Evolutionary conservation across 2,797 vertebrate genomes (phyloP).

Genomic region (Lateolabrax maculatus): DNA sequence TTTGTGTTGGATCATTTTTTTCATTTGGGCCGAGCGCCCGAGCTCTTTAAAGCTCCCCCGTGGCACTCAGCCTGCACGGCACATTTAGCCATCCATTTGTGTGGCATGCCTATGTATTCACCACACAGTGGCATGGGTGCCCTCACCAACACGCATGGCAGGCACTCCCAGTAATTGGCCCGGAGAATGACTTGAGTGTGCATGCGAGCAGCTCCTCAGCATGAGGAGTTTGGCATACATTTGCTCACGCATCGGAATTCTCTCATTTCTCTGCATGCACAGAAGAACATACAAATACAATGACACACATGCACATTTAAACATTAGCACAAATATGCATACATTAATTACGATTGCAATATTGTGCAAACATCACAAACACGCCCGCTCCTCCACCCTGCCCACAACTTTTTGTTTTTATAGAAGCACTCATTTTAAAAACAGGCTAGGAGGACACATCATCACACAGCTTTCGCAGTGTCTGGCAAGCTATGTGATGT

Average conservation of each 20-base stretch:
- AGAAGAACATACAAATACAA: slow-evolving; percentile 18
- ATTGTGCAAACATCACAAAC: slow-evolving; percentile 28
- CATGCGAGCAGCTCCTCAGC: slow-evolving; percentile 51
- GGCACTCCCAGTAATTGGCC: slow-evolving; percentile 56
- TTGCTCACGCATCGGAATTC: slow-evolving; percentile 18
- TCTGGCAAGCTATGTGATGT: background rate
- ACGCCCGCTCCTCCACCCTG: background rate
- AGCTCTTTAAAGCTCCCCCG: slow-evolving; percentile 51
- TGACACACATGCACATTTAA: background rate
- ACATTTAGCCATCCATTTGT: slow-evolving; percentile 45
- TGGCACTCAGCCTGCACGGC: slow-evolving; percentile 42
- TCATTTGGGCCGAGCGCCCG: slow-evolving; percentile 10
- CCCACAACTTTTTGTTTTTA: slow-evolving; percentile 8
- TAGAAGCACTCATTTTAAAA: slow-evolving; percentile 14
- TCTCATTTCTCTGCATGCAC: slow-evolving; percentile 14
- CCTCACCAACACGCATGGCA: slow-evolving; percentile 39
- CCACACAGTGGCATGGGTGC: slow-evolving; percentile 39
- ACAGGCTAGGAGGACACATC: slow-evolving; percentile 1
- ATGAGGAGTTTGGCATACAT: slow-evolving; percentile 45
- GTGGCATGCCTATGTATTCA: slow-evolving; percentile 53
- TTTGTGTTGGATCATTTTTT: background rate
- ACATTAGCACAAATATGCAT: slow-evolving; percentile 22
- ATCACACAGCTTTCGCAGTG: background rate
- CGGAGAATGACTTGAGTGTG: slow-evolving; percentile 46
- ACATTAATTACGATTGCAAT: slow-evolving; percentile 24